These are phyloP conservation scores for Nyctalus aviator DNA, from an alignment of 2,797 vertebrate species.

Conservation along the genomic window DNA sequence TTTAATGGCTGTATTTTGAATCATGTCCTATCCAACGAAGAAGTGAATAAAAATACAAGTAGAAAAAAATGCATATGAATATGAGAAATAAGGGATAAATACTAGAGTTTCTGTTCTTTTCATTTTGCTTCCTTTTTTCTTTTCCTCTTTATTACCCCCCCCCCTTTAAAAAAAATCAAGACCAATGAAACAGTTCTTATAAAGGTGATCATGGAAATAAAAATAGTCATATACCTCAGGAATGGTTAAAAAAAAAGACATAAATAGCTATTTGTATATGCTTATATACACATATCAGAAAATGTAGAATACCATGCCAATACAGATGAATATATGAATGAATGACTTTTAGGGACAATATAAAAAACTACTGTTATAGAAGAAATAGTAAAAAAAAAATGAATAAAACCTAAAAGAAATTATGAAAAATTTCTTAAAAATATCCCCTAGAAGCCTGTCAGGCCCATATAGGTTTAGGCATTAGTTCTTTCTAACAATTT, in stretches of 20 bases:
- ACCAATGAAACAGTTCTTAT: background rate
- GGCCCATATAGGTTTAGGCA: background rate
- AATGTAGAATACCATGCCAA: background rate
- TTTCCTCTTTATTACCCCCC: background rate
- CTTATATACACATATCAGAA: background rate
- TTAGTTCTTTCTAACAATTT: slow-evolving; percentile 15
- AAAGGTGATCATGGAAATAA: slow-evolving; percentile 25
- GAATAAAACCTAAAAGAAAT: background rate
- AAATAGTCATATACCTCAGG: slow-evolving; percentile 21
- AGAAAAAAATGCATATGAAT: background rate
- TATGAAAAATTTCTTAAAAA: slow-evolving; percentile 32
- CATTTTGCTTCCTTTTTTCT: background rate
- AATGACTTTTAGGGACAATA: background rate
- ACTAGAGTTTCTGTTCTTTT: background rate
- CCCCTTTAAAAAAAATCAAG: background rate
- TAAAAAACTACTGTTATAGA: background rate
- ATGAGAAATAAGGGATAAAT: background rate
- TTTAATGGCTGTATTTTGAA: slow-evolving; percentile 57
- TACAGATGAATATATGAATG: background rate
- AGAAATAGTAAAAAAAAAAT: background rate
- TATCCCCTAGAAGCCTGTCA: background rate
- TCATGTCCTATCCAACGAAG: slow-evolving; percentile 8
- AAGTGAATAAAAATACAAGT: background rate
- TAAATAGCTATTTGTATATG: background rate
- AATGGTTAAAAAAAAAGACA: background rate